Base-by-base conservation (phyloP, 1,140 invertebrate species). In the Drosophila sp. region DNA sequence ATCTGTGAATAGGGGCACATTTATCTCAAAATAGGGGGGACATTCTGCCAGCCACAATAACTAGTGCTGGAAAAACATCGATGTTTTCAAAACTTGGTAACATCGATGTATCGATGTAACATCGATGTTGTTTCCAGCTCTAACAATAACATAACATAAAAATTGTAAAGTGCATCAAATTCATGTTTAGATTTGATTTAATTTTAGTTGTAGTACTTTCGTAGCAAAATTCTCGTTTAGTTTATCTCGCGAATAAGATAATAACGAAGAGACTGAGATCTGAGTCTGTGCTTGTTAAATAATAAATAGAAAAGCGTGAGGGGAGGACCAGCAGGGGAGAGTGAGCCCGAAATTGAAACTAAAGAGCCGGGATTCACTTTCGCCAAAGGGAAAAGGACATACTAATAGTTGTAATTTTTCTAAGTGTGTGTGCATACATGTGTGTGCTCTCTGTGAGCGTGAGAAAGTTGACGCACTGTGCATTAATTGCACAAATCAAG, bases 401-500 rank as follows among this genome's bases (percentile, higher is more conserved):
- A 25, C 7, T 38, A 58, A 33, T 25, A 58, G 17, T 38, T 30
- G 1, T 27, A 50, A 10, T 60, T 27, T 38, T 60, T 38, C 30
- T 38, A 38, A 47, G 60, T 30, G 55, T 66, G 63, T n/a, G 63
- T 27, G 33, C n/a, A 1, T 55, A 33, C 50, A 40, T 41, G 33
- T 76, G 40, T 47, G 41, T 32, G 38, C 32, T 44, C 60, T 40
- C 35, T 50, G 23, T 50, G 44, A 50, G 72, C 54, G 67, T 76
- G 40, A 76, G 65, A 54, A 68, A 70, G 47, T 38, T 70, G 71
- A 73, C 70, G 78, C 71, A 72, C 66, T 67, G 71, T 82, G 76
- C 71, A 76, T 73, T 76, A 72, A 67, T 74, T 57, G 27, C 33
- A 17, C 61, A 68, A 54, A 56, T 63, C 41, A 44, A 30, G 50